Base-by-base conservation (phyloP, 2,113 vertebrate species). In the Eclectus roratus region DNA sequence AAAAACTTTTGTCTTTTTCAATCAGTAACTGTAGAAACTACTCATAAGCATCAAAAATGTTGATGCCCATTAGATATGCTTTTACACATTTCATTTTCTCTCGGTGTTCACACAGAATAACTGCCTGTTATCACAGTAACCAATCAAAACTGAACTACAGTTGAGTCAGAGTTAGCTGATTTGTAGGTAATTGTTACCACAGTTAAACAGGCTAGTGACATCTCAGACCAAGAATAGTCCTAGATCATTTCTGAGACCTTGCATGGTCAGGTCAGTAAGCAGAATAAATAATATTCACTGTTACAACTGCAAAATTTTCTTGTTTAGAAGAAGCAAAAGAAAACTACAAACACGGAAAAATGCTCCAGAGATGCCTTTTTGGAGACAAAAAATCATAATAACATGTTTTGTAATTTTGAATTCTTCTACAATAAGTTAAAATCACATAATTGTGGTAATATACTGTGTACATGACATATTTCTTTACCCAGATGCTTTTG, bases 401-500 rank as follows among this genome's bases (percentile, higher is more conserved):
- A 23, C 5, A 1, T 15, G 2, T 29, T 88, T 76, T 13, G 6
- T 52, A 19, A 70, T 50, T 72, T 24, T 21, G 16, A 61, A 0
- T 64, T 84, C 8, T 53, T 86, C 29, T 24, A 46, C 66, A 76
- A 35, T 14, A 37, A 70, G 44, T 6, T 25, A 27, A 72, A 82
- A 41, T 14, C 0, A 7, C 16, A 4, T 1, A 35, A 1, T 58
- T 33, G 12, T 44, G 27, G 2, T 27, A 47, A 47, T 50, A 28
- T 2, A 14, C 17, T 49, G 23, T 55, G 15, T 33, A 7, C 1
- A 3, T 21, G 13, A 23, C 8, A 19, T 4, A 25, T 80, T 85
- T 79, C 20, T 80, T 85, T 89, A 47, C 10, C 5, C 5, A 44
- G 13, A 60, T 80, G 46, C 23, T 73, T 81, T 66, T 1, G 9